phyloP scores from a whole-genome alignment of 2,797 vertebrate genomes.

The Takifugu ocellatus region DNA sequence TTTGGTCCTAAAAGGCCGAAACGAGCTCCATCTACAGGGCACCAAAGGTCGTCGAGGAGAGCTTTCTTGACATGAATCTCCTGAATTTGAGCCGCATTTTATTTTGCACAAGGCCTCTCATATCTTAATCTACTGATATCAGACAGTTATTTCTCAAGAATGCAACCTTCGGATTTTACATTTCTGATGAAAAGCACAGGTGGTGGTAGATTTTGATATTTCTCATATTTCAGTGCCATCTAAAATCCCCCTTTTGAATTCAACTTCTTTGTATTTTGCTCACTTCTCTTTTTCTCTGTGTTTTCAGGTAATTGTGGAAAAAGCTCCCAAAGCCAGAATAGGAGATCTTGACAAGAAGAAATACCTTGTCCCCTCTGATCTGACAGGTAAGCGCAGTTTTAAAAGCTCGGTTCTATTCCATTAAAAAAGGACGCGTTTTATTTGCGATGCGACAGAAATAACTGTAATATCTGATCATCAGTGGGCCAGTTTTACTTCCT shows the following conservation, averaged over 20 bases:
- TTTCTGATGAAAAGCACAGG: no score
- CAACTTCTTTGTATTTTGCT: not conserved
- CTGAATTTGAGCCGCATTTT: no score
- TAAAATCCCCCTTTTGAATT: not conserved
- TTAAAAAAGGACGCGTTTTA: not conserved
- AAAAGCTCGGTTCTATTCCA: not conserved
- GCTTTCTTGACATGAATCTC: no score
- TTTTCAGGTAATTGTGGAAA: slow-evolving; percentile 89
- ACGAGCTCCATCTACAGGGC: no score
- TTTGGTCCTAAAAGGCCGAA: no score
- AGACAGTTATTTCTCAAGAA: no score
- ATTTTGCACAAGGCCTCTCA: no score
- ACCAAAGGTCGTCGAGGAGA: no score
- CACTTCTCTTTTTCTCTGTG: not conserved
- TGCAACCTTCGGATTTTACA: no score
- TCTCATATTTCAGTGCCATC: not conserved
- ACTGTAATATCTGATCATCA: slow-evolving; percentile 30
- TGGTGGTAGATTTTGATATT: no score
- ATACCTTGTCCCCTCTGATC: slow-evolving; percentile 90
- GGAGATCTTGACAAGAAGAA: slow-evolving; percentile 96
- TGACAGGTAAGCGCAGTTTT: slow-evolving; percentile 79
- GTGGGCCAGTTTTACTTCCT: slow-evolving; percentile 96
- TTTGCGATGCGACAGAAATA: not conserved
- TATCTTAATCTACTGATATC: no score
- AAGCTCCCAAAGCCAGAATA: slow-evolving; percentile 93